Conservation (phyloP, 2,113 vertebrate genomes). For the Origma solitaria region DNA sequence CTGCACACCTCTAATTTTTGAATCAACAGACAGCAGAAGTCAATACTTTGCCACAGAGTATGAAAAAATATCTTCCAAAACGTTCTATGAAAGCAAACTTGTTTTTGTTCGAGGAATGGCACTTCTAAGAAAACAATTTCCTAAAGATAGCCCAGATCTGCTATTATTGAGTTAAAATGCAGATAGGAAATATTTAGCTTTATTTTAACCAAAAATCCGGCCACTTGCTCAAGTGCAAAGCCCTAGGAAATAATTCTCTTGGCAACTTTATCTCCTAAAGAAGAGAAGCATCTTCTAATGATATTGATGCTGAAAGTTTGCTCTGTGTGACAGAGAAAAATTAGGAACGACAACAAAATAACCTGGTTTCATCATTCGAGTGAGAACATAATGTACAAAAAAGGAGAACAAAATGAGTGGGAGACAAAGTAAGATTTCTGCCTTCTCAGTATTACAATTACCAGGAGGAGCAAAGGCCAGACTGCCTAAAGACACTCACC, state of each 20-base stretch:
- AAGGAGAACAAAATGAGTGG: neutral
- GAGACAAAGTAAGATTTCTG: neutral
- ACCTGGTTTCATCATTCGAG: neutral
- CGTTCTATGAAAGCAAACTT: neutral
- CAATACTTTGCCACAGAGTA: constrained; percentile 69
- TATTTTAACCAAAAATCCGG: neutral
- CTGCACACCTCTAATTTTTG: constrained; percentile 74
- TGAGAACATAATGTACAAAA: fast-evolving
- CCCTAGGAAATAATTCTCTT: neutral
- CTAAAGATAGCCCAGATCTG: neutral
- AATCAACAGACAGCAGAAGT: constrained; percentile 66
- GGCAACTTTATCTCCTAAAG: neutral
- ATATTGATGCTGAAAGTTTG: neutral
- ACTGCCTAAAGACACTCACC: neutral
- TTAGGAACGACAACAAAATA: neutral
- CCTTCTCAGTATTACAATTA: neutral
- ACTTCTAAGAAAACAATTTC: neutral
- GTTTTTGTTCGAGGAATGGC: neutral
- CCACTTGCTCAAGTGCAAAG: neutral
- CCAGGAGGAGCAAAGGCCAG: neutral
- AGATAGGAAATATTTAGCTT: neutral
- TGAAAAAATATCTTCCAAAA: constrained; percentile 50
- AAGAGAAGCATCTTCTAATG: neutral
- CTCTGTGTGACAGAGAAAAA: neutral
- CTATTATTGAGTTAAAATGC: neutral